phyloP scores from a whole-genome alignment of 2,797 vertebrate genomes.

The Periophthalmus magnuspinnatus region DNA sequence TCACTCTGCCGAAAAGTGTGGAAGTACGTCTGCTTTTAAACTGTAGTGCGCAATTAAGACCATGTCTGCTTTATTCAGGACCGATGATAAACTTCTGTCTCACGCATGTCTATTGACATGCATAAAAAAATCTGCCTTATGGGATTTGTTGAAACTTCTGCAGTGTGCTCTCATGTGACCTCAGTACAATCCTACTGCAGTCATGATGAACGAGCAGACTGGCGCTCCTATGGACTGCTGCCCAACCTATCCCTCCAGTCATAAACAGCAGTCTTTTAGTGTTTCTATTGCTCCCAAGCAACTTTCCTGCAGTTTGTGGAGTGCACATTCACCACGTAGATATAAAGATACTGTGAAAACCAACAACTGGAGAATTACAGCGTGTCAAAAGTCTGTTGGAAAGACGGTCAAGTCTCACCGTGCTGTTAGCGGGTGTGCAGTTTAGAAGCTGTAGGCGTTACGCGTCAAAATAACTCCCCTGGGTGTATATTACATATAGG shows the following conservation, averaged over 20 bases:
- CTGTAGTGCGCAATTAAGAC: not conserved
- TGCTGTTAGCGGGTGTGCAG: constrained; percentile 27
- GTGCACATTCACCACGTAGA: constrained; percentile 28
- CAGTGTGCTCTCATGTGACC: constrained; percentile 26
- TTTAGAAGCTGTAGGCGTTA: constrained; percentile 15
- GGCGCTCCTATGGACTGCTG: constrained; percentile 51
- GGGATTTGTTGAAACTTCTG: constrained; percentile 33
- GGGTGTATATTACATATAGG: constrained; percentile 1
- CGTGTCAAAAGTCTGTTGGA: constrained; percentile 47
- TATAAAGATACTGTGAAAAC: constrained; percentile 60
- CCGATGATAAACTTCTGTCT: not conserved
- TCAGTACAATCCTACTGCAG: constrained; percentile 32
- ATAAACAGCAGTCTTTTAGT: constrained; percentile 62
- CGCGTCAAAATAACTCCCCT: constrained; percentile 27
- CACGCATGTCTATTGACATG: not conserved
- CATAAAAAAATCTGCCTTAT: constrained; percentile 24
- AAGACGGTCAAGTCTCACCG: constrained; percentile 27
- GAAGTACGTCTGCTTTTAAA: not conserved
- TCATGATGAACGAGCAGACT: constrained; percentile 56
- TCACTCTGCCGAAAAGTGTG: constrained; percentile 13
- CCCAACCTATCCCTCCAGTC: constrained; percentile 48
- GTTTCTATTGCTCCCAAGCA: constrained; percentile 59
- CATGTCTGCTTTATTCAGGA: too few species aligned
- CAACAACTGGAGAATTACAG: constrained; percentile 49
- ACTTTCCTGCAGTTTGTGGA: constrained; percentile 57